A percentile compares a stretch with the other conserved stretches of the same genome.
phyloP scores from a whole-genome alignment of 2,888 invertebrate genomes.

The Leptinotarsa peninsularis region DNA sequence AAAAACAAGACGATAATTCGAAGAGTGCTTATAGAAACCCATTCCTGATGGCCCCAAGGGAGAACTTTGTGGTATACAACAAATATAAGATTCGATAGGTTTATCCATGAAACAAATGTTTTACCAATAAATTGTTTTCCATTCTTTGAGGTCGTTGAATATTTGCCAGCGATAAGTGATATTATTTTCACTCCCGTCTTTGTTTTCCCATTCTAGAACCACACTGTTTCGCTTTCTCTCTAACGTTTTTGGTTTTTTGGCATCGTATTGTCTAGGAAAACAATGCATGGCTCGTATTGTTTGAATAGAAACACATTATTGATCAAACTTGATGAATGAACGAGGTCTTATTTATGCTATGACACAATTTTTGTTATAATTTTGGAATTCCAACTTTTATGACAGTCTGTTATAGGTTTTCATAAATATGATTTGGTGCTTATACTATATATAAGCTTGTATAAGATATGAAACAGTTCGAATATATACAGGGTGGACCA shows the following conservation, averaged over 20 bases:
- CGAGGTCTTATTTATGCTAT: neutral
- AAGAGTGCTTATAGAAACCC: neutral
- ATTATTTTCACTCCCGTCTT: constrained; percentile 41
- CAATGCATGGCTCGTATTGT: neutral
- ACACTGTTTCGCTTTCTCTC: constrained; percentile 45
- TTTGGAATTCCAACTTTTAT: too few relatives aligned
- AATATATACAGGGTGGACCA: too few relatives aligned
- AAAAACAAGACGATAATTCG: constrained; percentile 7
- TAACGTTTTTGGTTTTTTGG: constrained; percentile 36
- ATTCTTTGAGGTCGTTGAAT: constrained; percentile 50
- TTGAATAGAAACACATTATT: neutral
- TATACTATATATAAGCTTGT: too few relatives aligned
- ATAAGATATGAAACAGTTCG: too few relatives aligned
- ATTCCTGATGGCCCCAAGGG: neutral
- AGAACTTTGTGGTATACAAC: neutral
- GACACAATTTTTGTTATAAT: neutral
- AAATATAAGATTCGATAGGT: constrained; percentile 10
- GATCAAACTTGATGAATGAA: constrained; percentile 2
- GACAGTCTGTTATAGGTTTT: too few relatives aligned
- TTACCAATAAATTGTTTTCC: constrained; percentile 57
- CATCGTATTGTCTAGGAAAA: neutral
- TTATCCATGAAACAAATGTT: neutral
- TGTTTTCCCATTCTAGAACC: constrained; percentile 51
- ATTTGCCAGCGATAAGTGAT: constrained; percentile 48
- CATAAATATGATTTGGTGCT: too few relatives aligned